These are phyloP conservation scores for Genyomyrus donnyi DNA, from an alignment of 2,113 vertebrate genomes.

Conservation along the genomic window DNA sequence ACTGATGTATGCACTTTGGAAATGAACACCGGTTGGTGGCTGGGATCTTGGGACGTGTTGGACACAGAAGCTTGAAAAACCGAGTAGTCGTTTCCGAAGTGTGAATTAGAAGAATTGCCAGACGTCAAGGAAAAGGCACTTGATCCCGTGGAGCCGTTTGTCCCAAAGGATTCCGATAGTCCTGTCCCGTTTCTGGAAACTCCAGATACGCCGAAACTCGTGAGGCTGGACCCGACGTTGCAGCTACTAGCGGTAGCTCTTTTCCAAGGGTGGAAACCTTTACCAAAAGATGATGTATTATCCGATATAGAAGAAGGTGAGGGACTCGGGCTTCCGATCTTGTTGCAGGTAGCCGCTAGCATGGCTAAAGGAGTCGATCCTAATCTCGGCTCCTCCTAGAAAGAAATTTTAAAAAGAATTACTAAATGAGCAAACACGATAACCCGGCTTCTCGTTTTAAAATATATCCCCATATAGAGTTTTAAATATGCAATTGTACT, in stretches of 20 bases:
- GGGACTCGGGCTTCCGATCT: constrained; percentile 93
- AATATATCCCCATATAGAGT: neutral
- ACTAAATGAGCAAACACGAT: neutral
- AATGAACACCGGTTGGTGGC: constrained; percentile 89
- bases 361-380: constrained; percentile 98
- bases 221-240: constrained; percentile 76
- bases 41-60: constrained; percentile 68
- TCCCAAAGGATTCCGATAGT: constrained; percentile 80
- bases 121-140: constrained; percentile 92
- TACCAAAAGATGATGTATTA: constrained; percentile 81
- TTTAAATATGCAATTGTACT: neutral
- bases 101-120: constrained; percentile 71
- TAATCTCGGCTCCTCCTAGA: constrained; percentile 93
- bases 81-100: constrained; percentile 91
- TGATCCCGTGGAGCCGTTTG: constrained; percentile 75
- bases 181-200: constrained; percentile 72
- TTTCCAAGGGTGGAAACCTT: constrained; percentile 97
- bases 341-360: constrained; percentile 96
- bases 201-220: constrained; percentile 70
- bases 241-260: constrained; percentile 74
- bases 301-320: constrained; percentile 86
- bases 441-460: too few relatives aligned
- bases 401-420: constrained; percentile 34
- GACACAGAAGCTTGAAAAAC: constrained; percentile 82
- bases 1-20: constrained; percentile 95